Conservation (phyloP, 2,113 vertebrate species). For the Phaethornis superciliosus region DNA sequence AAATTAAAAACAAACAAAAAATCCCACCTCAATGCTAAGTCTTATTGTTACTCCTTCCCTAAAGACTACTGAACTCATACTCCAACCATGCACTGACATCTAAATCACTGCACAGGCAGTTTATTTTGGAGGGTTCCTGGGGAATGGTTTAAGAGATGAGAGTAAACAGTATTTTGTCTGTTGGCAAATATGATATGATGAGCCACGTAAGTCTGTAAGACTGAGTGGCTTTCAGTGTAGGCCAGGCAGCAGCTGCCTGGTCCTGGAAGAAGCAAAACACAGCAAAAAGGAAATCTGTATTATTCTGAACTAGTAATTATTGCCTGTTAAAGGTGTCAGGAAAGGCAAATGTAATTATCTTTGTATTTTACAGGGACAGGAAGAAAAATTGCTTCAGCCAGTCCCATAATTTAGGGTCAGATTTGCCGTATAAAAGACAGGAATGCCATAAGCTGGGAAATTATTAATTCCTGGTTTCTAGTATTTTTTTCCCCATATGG, state of each 20-base stretch:
- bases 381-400: constrained; percentile 36
- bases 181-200: background rate
- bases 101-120: background rate
- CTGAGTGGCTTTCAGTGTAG: background rate
- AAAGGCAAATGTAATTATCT: background rate
- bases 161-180: background rate
- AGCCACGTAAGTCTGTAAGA: fast-evolving
- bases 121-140: background rate
- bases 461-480: constrained; percentile 7
- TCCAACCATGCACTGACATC: background rate
- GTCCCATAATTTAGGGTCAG: background rate
- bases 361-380: background rate
- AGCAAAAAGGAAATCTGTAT: constrained; percentile 7
- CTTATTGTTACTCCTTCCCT: background rate
- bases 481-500: background rate
- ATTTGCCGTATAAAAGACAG: constrained; percentile 25
- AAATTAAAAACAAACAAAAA: background rate
- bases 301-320: background rate
- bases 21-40: background rate
- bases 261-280: background rate
- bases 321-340: constrained; percentile 9
- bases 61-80: background rate
- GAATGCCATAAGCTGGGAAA: background rate
- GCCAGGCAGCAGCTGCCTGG: background rate
- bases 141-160: background rate